Percentiles rank a stretch among this genome's conserved stretches.
These are phyloP conservation scores for Ceramica pisi DNA, from an alignment of 2,888 invertebrate species.

Conservation along the genomic window DNA sequence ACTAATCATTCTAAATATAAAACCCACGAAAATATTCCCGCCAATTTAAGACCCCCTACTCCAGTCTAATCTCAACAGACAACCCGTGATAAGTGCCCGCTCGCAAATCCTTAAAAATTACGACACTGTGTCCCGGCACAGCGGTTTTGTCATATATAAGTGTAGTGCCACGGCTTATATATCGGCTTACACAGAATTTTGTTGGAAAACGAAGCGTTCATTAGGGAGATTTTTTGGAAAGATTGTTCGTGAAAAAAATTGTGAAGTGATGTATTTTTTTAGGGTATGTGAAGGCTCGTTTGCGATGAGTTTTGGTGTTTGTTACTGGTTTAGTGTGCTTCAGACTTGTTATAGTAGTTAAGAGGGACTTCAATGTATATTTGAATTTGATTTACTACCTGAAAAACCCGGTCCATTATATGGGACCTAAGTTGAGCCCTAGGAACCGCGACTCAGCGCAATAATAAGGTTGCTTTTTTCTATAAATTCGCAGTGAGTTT, in stretches of 20 bases:
- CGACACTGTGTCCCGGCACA: slow-evolving; percentile 71
- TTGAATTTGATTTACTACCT: too few species aligned
- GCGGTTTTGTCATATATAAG: slow-evolving; percentile 77
- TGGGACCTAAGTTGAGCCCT: not conserved
- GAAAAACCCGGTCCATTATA: not conserved
- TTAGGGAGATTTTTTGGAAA: slow-evolving; percentile 57
- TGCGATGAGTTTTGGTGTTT: slow-evolving; percentile 18
- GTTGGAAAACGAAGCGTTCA: slow-evolving; percentile 60
- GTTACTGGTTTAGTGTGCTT: slow-evolving; percentile 36
- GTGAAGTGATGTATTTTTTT: slow-evolving; percentile 48
- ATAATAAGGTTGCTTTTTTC: not conserved
- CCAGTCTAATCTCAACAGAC: slow-evolving; percentile 62
- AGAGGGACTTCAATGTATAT: not conserved
- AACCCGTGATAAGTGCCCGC: slow-evolving; percentile 77
- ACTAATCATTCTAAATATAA: slow-evolving; percentile 36
- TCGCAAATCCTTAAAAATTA: slow-evolving; percentile 85
- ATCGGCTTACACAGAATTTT: slow-evolving; percentile 60
- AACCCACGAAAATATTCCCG: slow-evolving; percentile 37
- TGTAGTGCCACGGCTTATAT: slow-evolving; percentile 60
- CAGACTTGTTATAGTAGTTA: slow-evolving; percentile 6
- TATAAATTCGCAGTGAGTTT: not conserved
- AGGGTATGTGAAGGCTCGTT: slow-evolving; percentile 23
- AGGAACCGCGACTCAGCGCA: not conserved
- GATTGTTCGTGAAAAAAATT: slow-evolving; percentile 48
- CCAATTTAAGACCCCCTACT: slow-evolving; percentile 61